phyloP scores from a whole-genome alignment of 2,797 vertebrate species.

The Acropternis orthonyx region DNA sequence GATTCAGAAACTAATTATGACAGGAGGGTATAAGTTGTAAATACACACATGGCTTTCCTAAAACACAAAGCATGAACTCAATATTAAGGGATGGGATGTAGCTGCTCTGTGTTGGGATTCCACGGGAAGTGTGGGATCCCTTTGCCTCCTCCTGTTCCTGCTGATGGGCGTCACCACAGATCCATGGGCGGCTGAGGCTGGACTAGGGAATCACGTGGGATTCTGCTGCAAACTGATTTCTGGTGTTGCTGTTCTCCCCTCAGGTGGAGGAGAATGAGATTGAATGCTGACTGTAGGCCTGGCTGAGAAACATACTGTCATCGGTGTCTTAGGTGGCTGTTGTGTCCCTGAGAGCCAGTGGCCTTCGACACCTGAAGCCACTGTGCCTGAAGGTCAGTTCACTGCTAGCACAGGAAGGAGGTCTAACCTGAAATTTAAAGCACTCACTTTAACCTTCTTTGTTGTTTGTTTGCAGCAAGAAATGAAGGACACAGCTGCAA shows the following conservation, averaged over 20 bases:
- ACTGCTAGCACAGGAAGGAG: conserved; percentile 75
- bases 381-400: conserved; percentile 83
- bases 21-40: background rate
- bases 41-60: background rate
- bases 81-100: conserved; percentile 9
- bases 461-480: conserved; percentile 66
- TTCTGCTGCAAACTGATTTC: conserved; percentile 86
- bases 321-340: conserved; percentile 82
- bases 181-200: conserved; percentile 86
- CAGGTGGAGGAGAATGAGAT: conserved; percentile 83
- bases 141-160: conserved; percentile 34
- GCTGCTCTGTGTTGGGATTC: conserved; percentile 22
- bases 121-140: background rate
- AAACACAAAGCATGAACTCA: background rate
- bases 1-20: background rate
- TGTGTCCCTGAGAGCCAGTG: conserved; percentile 80
- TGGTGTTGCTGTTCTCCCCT: conserved; percentile 90
- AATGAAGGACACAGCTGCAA: conserved; percentile 35
- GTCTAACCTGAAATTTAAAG: conserved; percentile 54
- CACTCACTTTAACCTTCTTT: conserved; percentile 40
- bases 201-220: conserved; percentile 85
- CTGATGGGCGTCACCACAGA: conserved; percentile 78
- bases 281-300: conserved; percentile 87
- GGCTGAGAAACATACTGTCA: conserved; percentile 95
- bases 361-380: conserved; percentile 79